These are phyloP conservation scores for Ophioninae sp. DNA, from an alignment of 2,888 invertebrate genomes.

Conservation along the genomic window DNA sequence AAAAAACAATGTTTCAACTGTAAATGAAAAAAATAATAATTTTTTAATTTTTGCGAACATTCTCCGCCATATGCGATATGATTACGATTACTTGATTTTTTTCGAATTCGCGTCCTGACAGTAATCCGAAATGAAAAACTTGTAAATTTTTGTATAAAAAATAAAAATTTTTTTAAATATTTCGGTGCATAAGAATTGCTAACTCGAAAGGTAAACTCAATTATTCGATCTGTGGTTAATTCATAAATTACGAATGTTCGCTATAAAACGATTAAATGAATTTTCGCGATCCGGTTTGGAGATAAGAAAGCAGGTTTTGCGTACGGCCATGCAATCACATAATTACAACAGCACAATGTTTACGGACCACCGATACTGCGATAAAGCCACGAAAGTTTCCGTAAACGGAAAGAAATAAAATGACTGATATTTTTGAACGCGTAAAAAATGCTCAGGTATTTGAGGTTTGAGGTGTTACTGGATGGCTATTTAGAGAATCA, in stretches of 20 bases:
- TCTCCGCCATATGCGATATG: too few species aligned
- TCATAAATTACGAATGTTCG: not conserved
- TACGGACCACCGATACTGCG: not conserved
- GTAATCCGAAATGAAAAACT: too few species aligned
- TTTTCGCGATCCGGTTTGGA: conserved; percentile 11
- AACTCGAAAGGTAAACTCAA: not conserved
- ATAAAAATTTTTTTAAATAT: not conserved
- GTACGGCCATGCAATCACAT: not conserved
- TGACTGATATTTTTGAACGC: conserved; percentile 22
- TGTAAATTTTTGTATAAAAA: not conserved
- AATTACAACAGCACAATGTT: conserved; percentile 17
- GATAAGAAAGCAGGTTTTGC: conserved; percentile 29
- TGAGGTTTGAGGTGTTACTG: not conserved
- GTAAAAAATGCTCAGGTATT: not conserved
- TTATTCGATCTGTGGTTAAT: not conserved
- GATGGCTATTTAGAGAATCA: too few species aligned
- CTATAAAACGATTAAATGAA: conserved; percentile 15
- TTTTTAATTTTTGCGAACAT: too few species aligned
- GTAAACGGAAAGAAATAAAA: conserved; percentile 6
- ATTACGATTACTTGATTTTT: too few species aligned
- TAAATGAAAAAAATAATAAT: too few species aligned
- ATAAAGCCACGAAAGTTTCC: conserved; percentile 8
- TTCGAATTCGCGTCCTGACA: too few species aligned
- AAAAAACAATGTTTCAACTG: too few species aligned
- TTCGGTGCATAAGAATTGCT: not conserved